These are phyloP conservation scores for Heliconius hortense DNA, from an alignment of 2,888 invertebrate genomes.

Conservation along the genomic window DNA sequence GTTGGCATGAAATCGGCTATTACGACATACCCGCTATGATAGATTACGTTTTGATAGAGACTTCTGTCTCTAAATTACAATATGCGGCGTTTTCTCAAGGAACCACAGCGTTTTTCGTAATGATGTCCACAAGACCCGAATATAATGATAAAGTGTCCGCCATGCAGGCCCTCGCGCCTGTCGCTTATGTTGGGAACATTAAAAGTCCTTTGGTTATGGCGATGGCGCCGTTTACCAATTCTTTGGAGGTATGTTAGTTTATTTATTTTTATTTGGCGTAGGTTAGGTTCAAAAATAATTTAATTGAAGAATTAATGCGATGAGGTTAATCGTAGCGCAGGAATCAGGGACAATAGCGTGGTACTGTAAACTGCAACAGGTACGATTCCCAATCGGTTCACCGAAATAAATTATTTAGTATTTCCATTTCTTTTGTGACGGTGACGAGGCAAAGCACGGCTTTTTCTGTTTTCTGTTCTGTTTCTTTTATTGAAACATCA, in stretches of 20 bases:
- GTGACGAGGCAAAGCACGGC: no score
- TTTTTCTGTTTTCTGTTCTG: no score
- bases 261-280: background rate
- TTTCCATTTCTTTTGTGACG: no score
- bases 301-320: no score
- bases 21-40: slow-evolving; percentile 90
- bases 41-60: slow-evolving; percentile 82
- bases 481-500: no score
- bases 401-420: no score
- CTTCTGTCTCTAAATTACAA: slow-evolving; percentile 81
- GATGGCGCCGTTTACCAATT: slow-evolving; percentile 69
- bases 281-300: background rate
- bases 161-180: slow-evolving; percentile 83
- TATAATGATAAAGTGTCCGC: slow-evolving; percentile 82
- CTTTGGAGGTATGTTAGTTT: slow-evolving; percentile 71
- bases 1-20: slow-evolving; percentile 89
- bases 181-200: slow-evolving; percentile 78
- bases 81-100: slow-evolving; percentile 90
- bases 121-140: slow-evolving; percentile 80
- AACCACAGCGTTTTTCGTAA: slow-evolving; percentile 83
- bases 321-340: no score
- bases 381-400: no score
- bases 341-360: no score
- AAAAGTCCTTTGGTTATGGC: slow-evolving; percentile 74
- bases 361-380: no score